These are phyloP conservation scores for Emydoidea blandingii DNA, from an alignment of 2,797 vertebrate genomes.

Conservation along the genomic window DNA sequence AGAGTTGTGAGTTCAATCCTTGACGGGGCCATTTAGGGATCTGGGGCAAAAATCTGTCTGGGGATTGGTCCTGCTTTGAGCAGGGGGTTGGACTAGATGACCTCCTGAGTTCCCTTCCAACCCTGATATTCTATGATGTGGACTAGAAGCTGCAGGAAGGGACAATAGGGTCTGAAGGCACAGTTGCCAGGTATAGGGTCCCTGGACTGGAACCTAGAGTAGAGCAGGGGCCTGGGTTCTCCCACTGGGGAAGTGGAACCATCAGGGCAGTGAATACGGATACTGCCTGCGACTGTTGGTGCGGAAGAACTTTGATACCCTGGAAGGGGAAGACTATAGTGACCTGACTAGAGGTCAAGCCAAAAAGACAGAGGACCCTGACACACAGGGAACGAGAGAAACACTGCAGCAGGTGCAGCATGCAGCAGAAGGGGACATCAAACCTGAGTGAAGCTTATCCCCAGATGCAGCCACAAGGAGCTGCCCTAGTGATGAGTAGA, in stretches of 20 bases:
- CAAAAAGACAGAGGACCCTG: not conserved
- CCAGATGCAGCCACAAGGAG: not conserved
- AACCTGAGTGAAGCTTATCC: not conserved
- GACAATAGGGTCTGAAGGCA: not conserved
- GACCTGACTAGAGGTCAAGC: not conserved
- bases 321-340: not conserved
- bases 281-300: not conserved
- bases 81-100: too few relatives aligned
- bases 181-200: not conserved
- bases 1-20: too few relatives aligned
- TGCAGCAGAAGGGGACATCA: not conserved
- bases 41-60: too few relatives aligned
- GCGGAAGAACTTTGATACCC: not conserved
- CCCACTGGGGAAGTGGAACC: not conserved
- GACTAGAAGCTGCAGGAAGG: not conserved
- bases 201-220: not conserved
- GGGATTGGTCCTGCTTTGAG: too few relatives aligned
- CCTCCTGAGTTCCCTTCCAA: too few relatives aligned
- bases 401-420: too few relatives aligned
- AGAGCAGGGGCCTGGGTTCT: not conserved
- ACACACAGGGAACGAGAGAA: not conserved
- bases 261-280: not conserved
- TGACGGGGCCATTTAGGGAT: too few relatives aligned
- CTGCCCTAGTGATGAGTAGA: not conserved
- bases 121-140: too few relatives aligned